phyloP scores from a whole-genome alignment of 92 coral and sea anemone species.

The Epizoanthus ramosus region DNA sequence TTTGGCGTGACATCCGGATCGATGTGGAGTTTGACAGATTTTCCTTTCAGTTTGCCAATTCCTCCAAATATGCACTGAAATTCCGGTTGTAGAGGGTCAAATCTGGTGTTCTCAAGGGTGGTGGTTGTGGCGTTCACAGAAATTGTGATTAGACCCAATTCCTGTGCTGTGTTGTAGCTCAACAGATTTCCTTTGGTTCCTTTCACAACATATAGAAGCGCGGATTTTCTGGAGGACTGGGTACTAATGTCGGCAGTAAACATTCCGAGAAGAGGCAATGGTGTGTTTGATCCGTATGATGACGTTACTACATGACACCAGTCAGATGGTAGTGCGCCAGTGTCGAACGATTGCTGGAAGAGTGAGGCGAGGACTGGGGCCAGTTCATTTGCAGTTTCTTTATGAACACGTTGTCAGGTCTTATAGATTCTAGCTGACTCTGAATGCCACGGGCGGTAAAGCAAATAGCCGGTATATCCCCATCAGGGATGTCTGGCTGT shows the following conservation, averaged over 20 bases:
- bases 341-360: too few species aligned
- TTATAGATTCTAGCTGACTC: slow-evolving; percentile 47
- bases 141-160: slow-evolving; percentile 53
- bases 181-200: slow-evolving; percentile 59
- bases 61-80: too few species aligned
- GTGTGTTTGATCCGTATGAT: slow-evolving; percentile 54
- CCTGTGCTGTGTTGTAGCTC: slow-evolving; percentile 55
- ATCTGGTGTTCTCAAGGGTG: slow-evolving; percentile 10
- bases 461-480: slow-evolving; percentile 28
- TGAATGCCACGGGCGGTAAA: slow-evolving; percentile 43
- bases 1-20: slow-evolving; percentile 11
- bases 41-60: too few species aligned
- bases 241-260: slow-evolving; percentile 44
- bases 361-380: slow-evolving; percentile 11
- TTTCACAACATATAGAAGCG: slow-evolving; percentile 61
- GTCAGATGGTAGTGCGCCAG: too few species aligned
- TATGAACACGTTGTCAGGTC: slow-evolving; percentile 43
- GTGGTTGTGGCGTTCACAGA: slow-evolving; percentile 42
- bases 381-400: slow-evolving; percentile 41
- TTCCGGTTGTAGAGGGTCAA: slow-evolving; percentile 24
- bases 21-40: too few species aligned
- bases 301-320: too few species aligned
- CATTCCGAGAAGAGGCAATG: slow-evolving; percentile 65
- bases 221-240: slow-evolving; percentile 48
- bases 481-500: slow-evolving; percentile 29